phyloP scores from a whole-genome alignment of 2,888 invertebrate genomes.

The Nowickia ferox region DNA sequence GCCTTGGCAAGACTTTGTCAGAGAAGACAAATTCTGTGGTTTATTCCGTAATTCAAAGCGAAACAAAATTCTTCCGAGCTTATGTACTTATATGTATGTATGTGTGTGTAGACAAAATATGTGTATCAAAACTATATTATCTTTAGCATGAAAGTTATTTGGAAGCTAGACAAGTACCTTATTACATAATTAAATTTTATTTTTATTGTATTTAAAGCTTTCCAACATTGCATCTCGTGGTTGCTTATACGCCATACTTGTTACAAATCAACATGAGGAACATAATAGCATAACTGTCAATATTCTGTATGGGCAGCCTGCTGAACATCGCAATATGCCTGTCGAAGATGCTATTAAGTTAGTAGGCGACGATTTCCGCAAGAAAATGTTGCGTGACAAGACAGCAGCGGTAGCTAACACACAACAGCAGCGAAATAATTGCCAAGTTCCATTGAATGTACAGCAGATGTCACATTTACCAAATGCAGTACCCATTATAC shows the following conservation, averaged over 20 bases:
- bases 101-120: too few species aligned
- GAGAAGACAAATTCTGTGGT: too few species aligned
- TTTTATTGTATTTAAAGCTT: constrained; percentile 35
- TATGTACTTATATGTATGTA: too few species aligned
- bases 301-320: constrained; percentile 93
- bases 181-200: too few species aligned
- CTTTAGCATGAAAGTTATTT: too few species aligned
- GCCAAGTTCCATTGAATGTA: constrained; percentile 13
- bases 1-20: too few species aligned
- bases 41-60: too few species aligned
- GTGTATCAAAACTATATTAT: too few species aligned
- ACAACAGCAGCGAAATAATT: constrained; percentile 40
- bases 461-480: constrained; percentile 63
- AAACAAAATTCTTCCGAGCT: too few species aligned
- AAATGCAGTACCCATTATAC: constrained; percentile 74
- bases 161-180: too few species aligned
- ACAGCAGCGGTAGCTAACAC: constrained; percentile 80
- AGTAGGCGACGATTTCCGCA: constrained; percentile 88
- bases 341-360: constrained; percentile 94
- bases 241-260: constrained; percentile 93
- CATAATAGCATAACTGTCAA: constrained; percentile 94
- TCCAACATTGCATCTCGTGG: constrained; percentile 95
- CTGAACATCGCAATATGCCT: constrained; percentile 98
- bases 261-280: constrained; percentile 93
- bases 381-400: constrained; percentile 84